Conservation (phyloP, 2,797 vertebrate genomes). For the Nannoperca obscura region DNA sequence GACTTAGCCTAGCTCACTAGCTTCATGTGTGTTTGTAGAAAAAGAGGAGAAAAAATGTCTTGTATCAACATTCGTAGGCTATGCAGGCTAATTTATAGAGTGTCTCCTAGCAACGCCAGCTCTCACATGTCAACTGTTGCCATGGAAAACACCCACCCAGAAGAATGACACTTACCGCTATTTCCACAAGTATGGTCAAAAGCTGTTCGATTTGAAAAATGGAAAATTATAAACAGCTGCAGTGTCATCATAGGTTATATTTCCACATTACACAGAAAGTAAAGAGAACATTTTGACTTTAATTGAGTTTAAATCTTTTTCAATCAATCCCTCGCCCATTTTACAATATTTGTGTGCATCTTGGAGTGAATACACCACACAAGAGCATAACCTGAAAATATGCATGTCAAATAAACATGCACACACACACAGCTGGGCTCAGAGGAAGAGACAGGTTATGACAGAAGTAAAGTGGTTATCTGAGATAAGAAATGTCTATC, state of each 20-base stretch:
- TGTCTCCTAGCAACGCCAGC: not conserved
- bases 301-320: conserved; percentile 21
- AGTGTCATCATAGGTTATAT: conserved; percentile 6
- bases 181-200: not conserved
- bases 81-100: not conserved
- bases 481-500: conserved; percentile 82
- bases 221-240: not conserved
- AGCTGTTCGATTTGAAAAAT: conserved; percentile 1
- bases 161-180: not conserved
- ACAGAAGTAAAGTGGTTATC: conserved; percentile 81
- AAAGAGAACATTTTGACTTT: not conserved
- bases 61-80: not conserved
- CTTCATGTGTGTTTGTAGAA: not conserved
- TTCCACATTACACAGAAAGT: not conserved
- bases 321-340: not conserved
- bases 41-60: not conserved
- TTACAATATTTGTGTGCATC: conserved; percentile 13
- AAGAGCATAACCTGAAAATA: conserved; percentile 27
- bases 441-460: conserved; percentile 75
- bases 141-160: conserved; percentile 5
- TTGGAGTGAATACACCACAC: conserved; percentile 26
- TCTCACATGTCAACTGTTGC: not conserved
- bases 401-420: conserved; percentile 54
- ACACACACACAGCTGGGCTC: conserved; percentile 59
- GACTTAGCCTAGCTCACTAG: too few species aligned